Percentiles rank a stretch among this genome's conserved stretches.
Evolutionary conservation across 64 coral and sea anemone species (phyloP).

Genomic region (Platygyra sinensis): DNA sequence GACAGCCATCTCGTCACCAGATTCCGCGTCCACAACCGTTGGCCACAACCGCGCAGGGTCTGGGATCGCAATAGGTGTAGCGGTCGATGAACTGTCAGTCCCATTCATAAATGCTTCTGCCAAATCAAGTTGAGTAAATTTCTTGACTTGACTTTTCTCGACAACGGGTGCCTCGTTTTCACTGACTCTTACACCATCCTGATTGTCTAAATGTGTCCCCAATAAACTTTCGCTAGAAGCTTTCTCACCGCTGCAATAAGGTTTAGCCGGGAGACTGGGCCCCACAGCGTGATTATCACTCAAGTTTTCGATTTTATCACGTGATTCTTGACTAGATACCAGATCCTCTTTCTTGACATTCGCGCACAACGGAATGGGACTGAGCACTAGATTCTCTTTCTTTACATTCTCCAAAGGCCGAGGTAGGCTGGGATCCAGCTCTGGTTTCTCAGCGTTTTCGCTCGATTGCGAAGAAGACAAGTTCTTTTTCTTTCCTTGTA

Average conservation of each 20-base stretch:
- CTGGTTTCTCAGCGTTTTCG: not conserved
- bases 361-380: not conserved
- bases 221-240: not conserved
- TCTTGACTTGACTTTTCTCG: not conserved
- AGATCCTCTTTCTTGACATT: not conserved
- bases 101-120: not conserved
- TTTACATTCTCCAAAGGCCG: constrained; percentile 5
- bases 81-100: not conserved
- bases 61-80: not conserved
- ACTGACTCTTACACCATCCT: not conserved
- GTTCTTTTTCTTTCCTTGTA: not conserved
- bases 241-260: not conserved
- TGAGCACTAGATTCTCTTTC: constrained; percentile 24
- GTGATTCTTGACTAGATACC: not conserved
- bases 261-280: not conserved
- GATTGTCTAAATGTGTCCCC: not conserved
- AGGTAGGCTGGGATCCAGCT: not conserved
- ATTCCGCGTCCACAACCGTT: not conserved
- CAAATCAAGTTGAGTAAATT: not conserved
- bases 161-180: not conserved
- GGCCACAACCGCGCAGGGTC: not conserved
- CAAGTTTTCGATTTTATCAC: not conserved
- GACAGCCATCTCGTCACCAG: not conserved
- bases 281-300: not conserved
- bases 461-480: not conserved